phyloP scores from a whole-genome alignment of 2,888 invertebrate species.

The Polydrusus pterygomalis region DNA sequence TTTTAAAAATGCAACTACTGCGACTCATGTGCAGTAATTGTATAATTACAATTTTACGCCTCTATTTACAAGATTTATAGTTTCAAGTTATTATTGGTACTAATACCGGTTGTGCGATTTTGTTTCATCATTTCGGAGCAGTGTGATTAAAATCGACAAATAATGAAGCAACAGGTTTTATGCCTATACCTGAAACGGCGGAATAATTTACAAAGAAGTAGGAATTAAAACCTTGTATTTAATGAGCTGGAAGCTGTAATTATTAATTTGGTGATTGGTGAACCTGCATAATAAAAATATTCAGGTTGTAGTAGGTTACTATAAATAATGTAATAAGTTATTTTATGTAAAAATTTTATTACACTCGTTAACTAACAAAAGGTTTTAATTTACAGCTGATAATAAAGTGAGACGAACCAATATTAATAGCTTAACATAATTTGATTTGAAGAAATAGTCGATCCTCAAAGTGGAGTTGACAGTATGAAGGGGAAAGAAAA shows the following conservation, averaged over 20 bases:
- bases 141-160: constrained; percentile 26
- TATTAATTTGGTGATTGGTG: constrained; percentile 1
- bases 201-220: not conserved
- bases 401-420: too few species aligned
- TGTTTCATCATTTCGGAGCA: constrained; percentile 19
- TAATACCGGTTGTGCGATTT: constrained; percentile 29
- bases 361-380: too few species aligned
- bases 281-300: not conserved
- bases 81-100: constrained; percentile 26
- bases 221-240: constrained; percentile 5
- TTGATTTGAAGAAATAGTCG: too few species aligned
- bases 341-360: too few species aligned
- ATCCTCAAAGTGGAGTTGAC: too few species aligned
- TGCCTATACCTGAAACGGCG: not conserved
- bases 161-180: constrained; percentile 31
- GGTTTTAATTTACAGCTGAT: too few species aligned
- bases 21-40: constrained; percentile 6
- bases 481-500: too few species aligned
- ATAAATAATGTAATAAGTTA: too few species aligned
- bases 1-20: constrained; percentile 16
- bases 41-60: constrained; percentile 41
- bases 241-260: constrained; percentile 10
- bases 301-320: too few species aligned
- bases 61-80: constrained; percentile 42
- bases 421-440: too few species aligned